Evolutionary conservation across 2,888 invertebrate genomes (phyloP), one percentile per base, ranked within the genome.

Genomic region (Leptura quadrifasciata): DNA sequence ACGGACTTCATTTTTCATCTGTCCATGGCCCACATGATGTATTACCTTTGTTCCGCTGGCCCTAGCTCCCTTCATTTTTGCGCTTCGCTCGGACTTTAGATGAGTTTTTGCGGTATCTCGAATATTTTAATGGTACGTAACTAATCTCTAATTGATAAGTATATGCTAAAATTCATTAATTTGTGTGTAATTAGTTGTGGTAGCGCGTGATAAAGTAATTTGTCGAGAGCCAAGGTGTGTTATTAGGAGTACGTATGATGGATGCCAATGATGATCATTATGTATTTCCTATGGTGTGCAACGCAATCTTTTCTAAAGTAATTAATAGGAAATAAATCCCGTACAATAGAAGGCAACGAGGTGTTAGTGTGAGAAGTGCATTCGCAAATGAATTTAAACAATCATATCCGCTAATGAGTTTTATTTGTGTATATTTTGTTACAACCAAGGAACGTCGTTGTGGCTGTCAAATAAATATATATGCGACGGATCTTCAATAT

Each of bases 1-100:
- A 80, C 79, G 81, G 80, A 81, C 84, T 83, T 84, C 85, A 85
- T 86, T 86, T 85, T 85, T 86, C 85, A 84, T 71, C 84, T 86
- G 85, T 86, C 85, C 83, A 80, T 79, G 82, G 80, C 75, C 77
- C 70, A 70, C 76, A 85, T 86, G 86, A 86, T 86, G 84, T 85
- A 86, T 85, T 85, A 83, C 74, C 73, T 52, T 75, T 76, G 76
- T 77, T 79, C 77, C 77, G 74, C 74, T 77, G 72, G 76, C 39
- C 69, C 69, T 54, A 20, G 71, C 47, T 60, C 47, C 61, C 71
- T 47, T 52, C 39, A 61, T 61, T 61, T 71, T 71, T 71, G 60
- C 61, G 65, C 52, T 52, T 64, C 52, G 18, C 21, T 64, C 18
- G 21, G 52, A 65, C 65, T 65, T 35, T 24, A 24, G 65, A 65